These are phyloP conservation scores for Myopa tessellatipennis DNA, from an alignment of 2,888 invertebrate species.

Conservation along the genomic window DNA sequence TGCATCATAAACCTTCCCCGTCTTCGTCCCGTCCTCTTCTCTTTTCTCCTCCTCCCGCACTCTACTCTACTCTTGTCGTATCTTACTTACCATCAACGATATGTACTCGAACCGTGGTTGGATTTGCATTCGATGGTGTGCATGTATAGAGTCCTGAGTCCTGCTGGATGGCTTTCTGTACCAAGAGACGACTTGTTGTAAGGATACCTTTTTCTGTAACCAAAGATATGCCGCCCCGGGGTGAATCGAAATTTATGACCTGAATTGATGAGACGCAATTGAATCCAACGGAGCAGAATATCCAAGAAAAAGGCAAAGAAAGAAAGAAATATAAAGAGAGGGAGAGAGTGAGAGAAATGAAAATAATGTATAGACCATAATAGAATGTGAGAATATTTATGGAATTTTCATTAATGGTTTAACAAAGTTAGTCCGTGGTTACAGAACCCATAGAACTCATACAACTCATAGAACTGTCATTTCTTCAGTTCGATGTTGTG, in stretches of 20 bases:
- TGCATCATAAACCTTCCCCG: not conserved
- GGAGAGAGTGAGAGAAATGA: not conserved
- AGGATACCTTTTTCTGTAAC: conserved; percentile 87
- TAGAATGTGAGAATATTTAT: conserved; percentile 5
- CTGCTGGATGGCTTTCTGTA: conserved; percentile 82
- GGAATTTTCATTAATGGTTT: conserved; percentile 6
- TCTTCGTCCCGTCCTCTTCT: not conserved
- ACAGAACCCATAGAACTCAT: not conserved
- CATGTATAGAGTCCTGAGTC: conserved; percentile 89
- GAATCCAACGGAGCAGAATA: conserved; percentile 32
- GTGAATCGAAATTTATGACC: conserved; percentile 91
- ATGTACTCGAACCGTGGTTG: conserved; percentile 83
- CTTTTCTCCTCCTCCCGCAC: too few relatives aligned
- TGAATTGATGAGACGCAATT: conserved; percentile 64
- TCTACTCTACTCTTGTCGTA: not conserved
- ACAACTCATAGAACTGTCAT: not conserved
- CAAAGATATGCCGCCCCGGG: conserved; percentile 86
- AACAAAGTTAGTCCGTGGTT: not conserved
- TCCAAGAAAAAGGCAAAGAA: conserved; percentile 29
- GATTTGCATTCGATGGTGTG: conserved; percentile 84
- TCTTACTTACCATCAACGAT: conserved; percentile 84
- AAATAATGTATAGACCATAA: not conserved
- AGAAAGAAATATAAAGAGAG: not conserved
- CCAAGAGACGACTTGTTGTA: conserved; percentile 84
- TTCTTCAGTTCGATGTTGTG: not conserved